Percentiles rank a stretch among this genome's conserved stretches.
phyloP scores from a whole-genome alignment of 2,888 invertebrate species.

The Eupithecia inturbata region DNA sequence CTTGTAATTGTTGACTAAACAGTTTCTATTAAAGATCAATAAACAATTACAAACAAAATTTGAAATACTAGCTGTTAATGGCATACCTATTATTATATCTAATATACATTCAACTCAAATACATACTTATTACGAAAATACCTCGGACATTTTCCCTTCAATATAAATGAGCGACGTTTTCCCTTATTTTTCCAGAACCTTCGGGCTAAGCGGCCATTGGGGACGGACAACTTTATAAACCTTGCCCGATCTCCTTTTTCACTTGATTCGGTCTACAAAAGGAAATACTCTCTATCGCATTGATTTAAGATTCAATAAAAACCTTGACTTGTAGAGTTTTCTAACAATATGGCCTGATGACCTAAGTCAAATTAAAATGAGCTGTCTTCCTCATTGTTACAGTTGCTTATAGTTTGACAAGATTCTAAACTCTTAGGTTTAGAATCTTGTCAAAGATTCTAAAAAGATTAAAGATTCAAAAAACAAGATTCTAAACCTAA shows the following conservation, averaged over 20 bases:
- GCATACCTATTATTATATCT: background rate
- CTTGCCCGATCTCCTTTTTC: slow-evolving; percentile 51
- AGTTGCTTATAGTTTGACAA: background rate
- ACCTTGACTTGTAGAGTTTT: background rate
- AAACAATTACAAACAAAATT: background rate
- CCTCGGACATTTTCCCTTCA: slow-evolving; percentile 65
- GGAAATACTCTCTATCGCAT: slow-evolving; percentile 8
- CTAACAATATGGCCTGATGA: background rate
- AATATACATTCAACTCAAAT: slow-evolving; percentile 10
- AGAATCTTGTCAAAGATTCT: too few relatives aligned
- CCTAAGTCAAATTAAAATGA: background rate
- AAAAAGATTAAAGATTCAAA: too few relatives aligned
- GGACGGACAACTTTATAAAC: slow-evolving; percentile 69
- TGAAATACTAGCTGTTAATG: background rate
- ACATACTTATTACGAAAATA: slow-evolving; percentile 17
- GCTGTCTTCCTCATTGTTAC: background rate
- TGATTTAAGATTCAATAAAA: slow-evolving; percentile 5
- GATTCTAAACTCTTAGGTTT: too few relatives aligned
- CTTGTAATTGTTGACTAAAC: background rate
- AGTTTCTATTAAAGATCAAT: background rate
- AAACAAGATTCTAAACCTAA: too few relatives aligned
- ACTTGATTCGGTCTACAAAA: slow-evolving; percentile 15
- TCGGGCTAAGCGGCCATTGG: slow-evolving; percentile 73
- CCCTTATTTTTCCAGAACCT: slow-evolving; percentile 67
- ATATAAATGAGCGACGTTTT: slow-evolving; percentile 77